Evolutionary conservation across 2,113 vertebrate species (phyloP).

Genomic region (Tenebrosternarchus preto): DNA sequence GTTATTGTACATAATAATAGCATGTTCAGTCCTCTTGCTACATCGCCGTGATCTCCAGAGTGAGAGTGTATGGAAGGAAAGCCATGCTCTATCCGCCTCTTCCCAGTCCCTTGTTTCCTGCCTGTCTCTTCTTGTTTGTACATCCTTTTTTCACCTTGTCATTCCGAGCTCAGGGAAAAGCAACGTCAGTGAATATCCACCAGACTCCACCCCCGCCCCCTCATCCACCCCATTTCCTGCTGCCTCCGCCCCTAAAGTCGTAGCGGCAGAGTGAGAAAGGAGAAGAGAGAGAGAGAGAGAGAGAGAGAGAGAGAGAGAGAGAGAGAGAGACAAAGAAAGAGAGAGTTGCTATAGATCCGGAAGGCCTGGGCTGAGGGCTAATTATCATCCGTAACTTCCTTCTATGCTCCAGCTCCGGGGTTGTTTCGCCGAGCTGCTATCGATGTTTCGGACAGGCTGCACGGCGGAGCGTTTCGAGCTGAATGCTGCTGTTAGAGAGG

Average conservation of each 20-base stretch:
- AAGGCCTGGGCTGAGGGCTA: conserved; percentile 56
- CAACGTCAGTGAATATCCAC: conserved; percentile 42
- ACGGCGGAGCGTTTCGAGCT: conserved; percentile 53
- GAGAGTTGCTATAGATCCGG: conserved; percentile 37
- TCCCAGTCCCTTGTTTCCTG: conserved; percentile 12
- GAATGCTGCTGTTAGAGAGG: conserved; percentile 64
- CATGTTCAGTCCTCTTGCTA: conserved; percentile 3
- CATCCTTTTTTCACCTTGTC: conserved; percentile 52
- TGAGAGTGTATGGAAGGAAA: conserved; percentile 43
- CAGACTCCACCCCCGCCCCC: neutral
- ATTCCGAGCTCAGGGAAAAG: conserved; percentile 48
- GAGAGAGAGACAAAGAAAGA: conserved; percentile 29
- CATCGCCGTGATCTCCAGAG: conserved; percentile 38
- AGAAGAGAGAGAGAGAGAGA: conserved; percentile 1
- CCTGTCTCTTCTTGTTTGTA: conserved; percentile 49
- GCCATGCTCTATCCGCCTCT: conserved; percentile 30
- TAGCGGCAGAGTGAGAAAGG: conserved; percentile 24
- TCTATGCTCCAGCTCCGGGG: conserved; percentile 42
- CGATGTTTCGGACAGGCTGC: conserved; percentile 57
- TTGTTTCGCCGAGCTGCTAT: conserved; percentile 57
- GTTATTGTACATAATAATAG: conserved; percentile 19
- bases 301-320: conserved; percentile 20
- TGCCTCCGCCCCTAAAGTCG: conserved; percentile 32
- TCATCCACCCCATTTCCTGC: conserved; percentile 6
- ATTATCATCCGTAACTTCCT: conserved; percentile 57